Evolutionary conservation across 2,113 vertebrate species (phyloP), one percentile per base, ranked within the genome.

Genomic region (Chlorocebus sabaeus): DNA sequence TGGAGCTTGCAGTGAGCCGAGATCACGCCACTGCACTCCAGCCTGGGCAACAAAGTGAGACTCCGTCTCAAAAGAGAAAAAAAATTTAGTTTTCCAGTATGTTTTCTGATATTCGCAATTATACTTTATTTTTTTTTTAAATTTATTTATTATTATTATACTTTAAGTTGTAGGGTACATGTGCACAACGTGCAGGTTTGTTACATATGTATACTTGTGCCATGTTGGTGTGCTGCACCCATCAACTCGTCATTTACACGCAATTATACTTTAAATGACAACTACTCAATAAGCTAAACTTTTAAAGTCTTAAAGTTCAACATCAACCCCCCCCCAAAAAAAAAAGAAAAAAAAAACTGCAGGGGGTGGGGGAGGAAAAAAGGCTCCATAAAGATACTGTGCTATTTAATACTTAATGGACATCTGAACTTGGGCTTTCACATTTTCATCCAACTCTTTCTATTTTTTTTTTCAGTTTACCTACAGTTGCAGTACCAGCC

Each of bases 181-280:
- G 38, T 38, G 38, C 38, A 38, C 38, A 38, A 38, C 38, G 38
- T 38, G 38, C 38, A 38, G 38, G 38, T 38, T 38, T 38, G 38
- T 38, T 38, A 38, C 38, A 38, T 38, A 38, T 38, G 38, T 38
- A 38, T 38, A 38, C 38, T 38, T 38, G 38, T 38, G 38, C 38
- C 38, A 38, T 38, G 38, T 38, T 38, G 38, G 38, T 38, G 38
- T 38, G 38, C 38, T 38, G 38, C 38, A 38, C 38, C 38, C 38
- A 38, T 38, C 38, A 38, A 38, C 38, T 38, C 38, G 38, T 38
- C 38, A 38, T 38, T 38, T 38, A 38, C 38, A 38, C 78, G 93
- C 70, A 96, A 98, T 87, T 96, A 81, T 84, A 95, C 90, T 92
- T 97, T 88, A 94, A 96, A 61, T 94, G 86, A 90, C 72, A 93